Evolutionary conservation across 2,797 vertebrate genomes (phyloP).

Genomic region (Spheniscus humboldti): DNA sequence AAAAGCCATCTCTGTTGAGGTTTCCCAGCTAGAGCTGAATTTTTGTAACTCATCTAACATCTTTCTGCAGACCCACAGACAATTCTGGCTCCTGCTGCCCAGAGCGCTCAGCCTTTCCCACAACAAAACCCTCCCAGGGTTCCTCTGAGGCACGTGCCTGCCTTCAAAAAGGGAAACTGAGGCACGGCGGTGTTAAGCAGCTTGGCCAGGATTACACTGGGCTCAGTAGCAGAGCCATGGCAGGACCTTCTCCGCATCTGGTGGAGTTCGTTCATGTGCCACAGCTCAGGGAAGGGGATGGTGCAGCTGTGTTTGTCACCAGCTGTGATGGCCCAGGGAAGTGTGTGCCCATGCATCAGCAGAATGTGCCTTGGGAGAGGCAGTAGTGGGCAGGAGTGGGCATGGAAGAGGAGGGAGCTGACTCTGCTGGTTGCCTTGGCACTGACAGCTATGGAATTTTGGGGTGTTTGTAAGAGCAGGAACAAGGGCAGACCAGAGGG

Average conservation of each 20-base stretch:
- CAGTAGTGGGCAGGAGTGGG: not conserved
- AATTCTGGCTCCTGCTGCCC: not conserved
- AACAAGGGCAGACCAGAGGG: not conserved
- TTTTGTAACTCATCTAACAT: not conserved
- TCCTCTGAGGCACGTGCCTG: accelerated
- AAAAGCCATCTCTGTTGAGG: not conserved
- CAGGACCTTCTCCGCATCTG: not conserved
- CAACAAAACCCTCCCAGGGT: not conserved
- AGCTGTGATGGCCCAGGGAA: not conserved
- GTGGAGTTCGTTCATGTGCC: accelerated
- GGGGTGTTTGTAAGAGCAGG: not conserved
- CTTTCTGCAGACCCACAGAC: not conserved
- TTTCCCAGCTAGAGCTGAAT: not conserved
- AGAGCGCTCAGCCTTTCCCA: not conserved
- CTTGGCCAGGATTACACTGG: not conserved
- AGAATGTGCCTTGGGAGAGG: not conserved
- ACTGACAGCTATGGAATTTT: not conserved
- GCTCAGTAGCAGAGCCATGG: not conserved
- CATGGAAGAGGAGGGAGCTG: not conserved
- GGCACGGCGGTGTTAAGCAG: accelerated
- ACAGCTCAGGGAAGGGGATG: not conserved
- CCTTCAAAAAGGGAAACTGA: not conserved
- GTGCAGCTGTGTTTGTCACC: not conserved
- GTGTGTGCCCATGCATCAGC: not conserved
- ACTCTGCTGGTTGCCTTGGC: not conserved